Percentiles rank a stretch among this genome's conserved stretches.
These are phyloP conservation scores for Cephus runcator DNA, from an alignment of 2,888 invertebrate species.

Conservation along the genomic window DNA sequence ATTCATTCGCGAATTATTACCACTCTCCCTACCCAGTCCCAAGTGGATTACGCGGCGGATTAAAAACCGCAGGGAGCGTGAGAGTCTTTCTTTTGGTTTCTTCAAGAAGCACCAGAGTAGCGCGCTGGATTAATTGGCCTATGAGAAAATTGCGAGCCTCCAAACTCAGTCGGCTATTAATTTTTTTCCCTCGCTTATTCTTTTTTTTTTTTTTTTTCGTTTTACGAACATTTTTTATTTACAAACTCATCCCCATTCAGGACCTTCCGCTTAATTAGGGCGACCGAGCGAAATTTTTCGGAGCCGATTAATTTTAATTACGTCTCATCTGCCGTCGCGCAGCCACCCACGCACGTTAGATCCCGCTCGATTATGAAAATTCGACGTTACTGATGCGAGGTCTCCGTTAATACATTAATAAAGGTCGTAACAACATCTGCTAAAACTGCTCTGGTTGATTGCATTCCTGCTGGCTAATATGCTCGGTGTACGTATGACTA, in stretches of 20 bases:
- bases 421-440: background rate
- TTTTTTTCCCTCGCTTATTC: background rate
- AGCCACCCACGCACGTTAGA: background rate
- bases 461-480: background rate
- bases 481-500: background rate
- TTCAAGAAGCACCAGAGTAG: background rate
- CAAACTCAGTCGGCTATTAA: background rate
- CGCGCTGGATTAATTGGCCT: conserved; percentile 35
- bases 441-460: background rate
- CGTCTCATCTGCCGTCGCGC: background rate
- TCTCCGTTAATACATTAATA: background rate
- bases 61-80: background rate
- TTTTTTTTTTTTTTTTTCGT: background rate
- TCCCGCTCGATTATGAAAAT: background rate
- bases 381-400: background rate
- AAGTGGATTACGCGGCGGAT: background rate
- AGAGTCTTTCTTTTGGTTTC: conserved; percentile 2
- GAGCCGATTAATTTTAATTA: conserved; percentile 30
- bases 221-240: conserved; percentile 14
- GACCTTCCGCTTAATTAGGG: conserved; percentile 14
- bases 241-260: conserved; percentile 25
- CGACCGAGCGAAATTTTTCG: conserved; percentile 24
- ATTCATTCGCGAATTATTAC: background rate
- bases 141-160: conserved; percentile 11
- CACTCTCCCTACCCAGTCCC: background rate